Conservation (phyloP, 2,797 vertebrate genomes). For the Tolypeutes matacus region DNA sequence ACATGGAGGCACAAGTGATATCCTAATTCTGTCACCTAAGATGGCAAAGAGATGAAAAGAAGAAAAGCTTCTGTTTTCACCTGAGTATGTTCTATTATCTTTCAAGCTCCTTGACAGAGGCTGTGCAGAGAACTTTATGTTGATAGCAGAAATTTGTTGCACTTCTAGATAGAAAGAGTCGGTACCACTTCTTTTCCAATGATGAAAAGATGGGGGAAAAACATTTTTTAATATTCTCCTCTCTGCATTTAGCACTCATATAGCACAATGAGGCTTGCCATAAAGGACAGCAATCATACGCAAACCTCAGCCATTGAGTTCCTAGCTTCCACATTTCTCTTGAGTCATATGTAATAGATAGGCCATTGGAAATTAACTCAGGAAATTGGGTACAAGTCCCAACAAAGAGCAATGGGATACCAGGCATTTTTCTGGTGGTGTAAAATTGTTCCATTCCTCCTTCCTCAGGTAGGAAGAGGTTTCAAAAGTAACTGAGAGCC, state of each 20-base stretch:
- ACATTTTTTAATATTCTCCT: neutral
- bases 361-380: conserved; percentile 17
- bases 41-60: neutral
- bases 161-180: neutral
- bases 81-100: neutral
- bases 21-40: neutral
- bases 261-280: neutral
- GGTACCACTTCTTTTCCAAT: neutral
- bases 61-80: neutral
- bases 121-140: neutral
- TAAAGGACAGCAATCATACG: neutral
- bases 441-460: neutral
- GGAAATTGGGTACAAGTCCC: neutral
- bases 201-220: neutral
- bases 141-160: neutral
- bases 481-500: neutral
- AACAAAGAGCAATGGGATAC: neutral
- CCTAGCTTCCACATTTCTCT: neutral
- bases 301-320: neutral
- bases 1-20: neutral
- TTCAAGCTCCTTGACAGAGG: neutral
- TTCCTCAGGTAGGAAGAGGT: neutral
- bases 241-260: neutral
- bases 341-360: neutral
- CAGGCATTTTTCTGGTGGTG: neutral